These are phyloP conservation scores for Drosophila kepulauana DNA, from an alignment of 1,140 invertebrate species.

Conservation along the genomic window DNA sequence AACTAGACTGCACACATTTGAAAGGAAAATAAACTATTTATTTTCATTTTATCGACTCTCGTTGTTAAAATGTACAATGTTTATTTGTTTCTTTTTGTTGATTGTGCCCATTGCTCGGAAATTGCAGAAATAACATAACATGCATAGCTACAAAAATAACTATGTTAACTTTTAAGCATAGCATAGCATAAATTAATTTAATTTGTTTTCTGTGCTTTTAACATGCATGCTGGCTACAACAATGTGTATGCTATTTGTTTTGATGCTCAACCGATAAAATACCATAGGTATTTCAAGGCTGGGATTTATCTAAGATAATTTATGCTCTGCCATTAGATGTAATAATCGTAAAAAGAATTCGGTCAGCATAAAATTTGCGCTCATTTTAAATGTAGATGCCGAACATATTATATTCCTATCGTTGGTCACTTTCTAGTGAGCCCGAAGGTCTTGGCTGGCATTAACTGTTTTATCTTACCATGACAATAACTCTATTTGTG, in stretches of 20 bases:
- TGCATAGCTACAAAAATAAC: not conserved
- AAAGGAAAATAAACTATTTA: not conserved
- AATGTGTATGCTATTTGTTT: not conserved
- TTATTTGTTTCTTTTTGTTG: slow-evolving; percentile 5
- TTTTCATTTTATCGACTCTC: not conserved
- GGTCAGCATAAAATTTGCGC: slow-evolving; percentile 21
- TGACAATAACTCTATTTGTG: slow-evolving; percentile 51
- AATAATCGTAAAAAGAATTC: slow-evolving; percentile 46
- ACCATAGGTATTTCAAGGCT: not conserved
- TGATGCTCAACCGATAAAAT: not conserved
- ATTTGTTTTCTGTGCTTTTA: not conserved
- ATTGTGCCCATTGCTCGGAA: not conserved
- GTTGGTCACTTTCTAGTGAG: slow-evolving; percentile 34
- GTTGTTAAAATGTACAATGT: not conserved
- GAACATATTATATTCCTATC: not conserved
- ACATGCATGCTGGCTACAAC: not conserved
- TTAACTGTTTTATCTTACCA: slow-evolving; percentile 21
- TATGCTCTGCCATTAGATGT: slow-evolving; percentile 18
- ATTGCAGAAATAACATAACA: slow-evolving; percentile 4
- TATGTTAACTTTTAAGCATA: slow-evolving; percentile 5
- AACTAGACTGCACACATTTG: not conserved
- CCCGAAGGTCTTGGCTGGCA: slow-evolving; percentile 40
- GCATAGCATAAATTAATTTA: not conserved
- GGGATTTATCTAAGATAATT: slow-evolving; percentile 6
- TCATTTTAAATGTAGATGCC: slow-evolving; percentile 51